Base-by-base conservation (phyloP, 2,888 invertebrate species). In the Thumatha senex region DNA sequence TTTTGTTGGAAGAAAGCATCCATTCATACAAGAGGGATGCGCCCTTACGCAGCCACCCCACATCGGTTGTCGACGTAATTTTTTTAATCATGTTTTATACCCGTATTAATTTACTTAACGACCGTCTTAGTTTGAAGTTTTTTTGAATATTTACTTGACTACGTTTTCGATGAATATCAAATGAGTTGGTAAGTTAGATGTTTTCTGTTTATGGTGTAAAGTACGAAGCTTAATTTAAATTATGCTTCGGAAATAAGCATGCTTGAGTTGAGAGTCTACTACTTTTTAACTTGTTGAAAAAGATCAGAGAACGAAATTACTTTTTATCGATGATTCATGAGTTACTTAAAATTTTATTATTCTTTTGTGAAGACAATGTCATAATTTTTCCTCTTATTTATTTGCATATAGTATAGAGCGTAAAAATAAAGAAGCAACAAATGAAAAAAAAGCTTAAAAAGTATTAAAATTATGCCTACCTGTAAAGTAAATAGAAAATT, bases 51-150 rank as follows among this genome's bases (percentile, higher is more conserved):
- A 65, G 67, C 67, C 75, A 52, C 66, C 78, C 78, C 77, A 75
- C 71, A 70, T 71, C 66, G 72, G 74, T 72, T 81, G 86, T 86
- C 82, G 82, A 70, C 76, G 85, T 88, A 89, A 88, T 91, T 89
- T 90, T 91, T 90, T 90, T 89, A 90, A 91, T 91, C 90, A 89
- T 91, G 84, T 77, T 91, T 91, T 91, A 91, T 90, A 84, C 79
- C 82, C 84, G 81, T 87, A 90, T 90, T 91, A 89, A 91, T 90
- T 91, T 89, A 86, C 80, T 89, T 89, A 90, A 90, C 86, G 87
- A 86, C 77, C 77, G 67, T 80, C 86, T 85, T 82, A 84, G 81
- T 72, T 63, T 69, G 69, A 76, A 73, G 75, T 75, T 82, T 82
- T n/a, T 83, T 82, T 74, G 78, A 72, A 81, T 80, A 82, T 79